Evolutionary conservation across 2,888 invertebrate genomes (phyloP).

Genomic region (Zygothrica quintamaculata): DNA sequence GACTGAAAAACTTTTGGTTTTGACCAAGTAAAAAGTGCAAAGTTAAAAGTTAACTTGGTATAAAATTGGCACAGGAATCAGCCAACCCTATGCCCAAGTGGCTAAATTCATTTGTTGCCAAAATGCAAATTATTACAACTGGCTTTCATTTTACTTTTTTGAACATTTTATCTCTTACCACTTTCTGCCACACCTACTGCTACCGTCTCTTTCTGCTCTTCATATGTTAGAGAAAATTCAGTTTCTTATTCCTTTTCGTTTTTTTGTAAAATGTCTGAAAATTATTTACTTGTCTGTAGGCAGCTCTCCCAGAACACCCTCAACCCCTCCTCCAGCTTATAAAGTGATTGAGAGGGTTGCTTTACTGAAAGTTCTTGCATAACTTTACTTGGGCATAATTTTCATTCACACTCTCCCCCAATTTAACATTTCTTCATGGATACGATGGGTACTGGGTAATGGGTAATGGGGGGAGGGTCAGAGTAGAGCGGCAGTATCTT

Average conservation of each 20-base stretch:
- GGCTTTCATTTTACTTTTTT: constrained; percentile 64
- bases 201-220: constrained; percentile 3
- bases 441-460: no score
- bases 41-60: constrained; percentile 62
- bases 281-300: constrained; percentile 69
- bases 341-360: constrained; percentile 43
- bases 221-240: constrained; percentile 10
- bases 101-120: constrained; percentile 79
- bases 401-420: constrained; percentile 24
- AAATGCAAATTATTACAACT: constrained; percentile 80
- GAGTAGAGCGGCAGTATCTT: constrained; percentile 16
- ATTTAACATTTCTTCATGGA: no score
- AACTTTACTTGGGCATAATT: constrained; percentile 61
- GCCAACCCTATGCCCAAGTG: constrained; percentile 52
- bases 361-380: constrained; percentile 52
- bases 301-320: constrained; percentile 30
- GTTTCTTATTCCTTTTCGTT: constrained; percentile 5
- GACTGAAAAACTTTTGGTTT: constrained; percentile 50
- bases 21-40: constrained; percentile 62
- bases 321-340: constrained; percentile 8
- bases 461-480: no score
- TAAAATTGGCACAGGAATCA: constrained; percentile 25
- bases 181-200: no score
- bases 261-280: constrained; percentile 51
- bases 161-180: constrained; percentile 35